Evolutionary conservation across 2,797 vertebrate species (phyloP).

Genomic region (Chelidonichthys spinosus): DNA sequence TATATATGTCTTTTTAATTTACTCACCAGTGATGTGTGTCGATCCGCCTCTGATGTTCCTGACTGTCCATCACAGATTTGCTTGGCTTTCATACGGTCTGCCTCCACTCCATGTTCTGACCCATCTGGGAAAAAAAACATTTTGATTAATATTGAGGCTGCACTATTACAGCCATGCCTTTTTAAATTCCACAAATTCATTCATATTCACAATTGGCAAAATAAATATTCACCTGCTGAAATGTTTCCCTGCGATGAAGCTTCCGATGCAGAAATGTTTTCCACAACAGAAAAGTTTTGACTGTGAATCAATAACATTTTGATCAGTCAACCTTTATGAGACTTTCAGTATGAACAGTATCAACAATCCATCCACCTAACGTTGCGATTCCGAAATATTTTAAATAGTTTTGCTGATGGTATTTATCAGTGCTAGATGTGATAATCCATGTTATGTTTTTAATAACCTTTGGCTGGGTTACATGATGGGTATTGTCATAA

Average conservation of each 20-base stretch:
- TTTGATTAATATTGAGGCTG: background rate
- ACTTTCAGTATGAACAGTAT: background rate
- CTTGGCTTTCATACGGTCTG: slow-evolving; percentile 7
- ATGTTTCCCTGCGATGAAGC: slow-evolving; percentile 43
- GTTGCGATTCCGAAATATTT: background rate
- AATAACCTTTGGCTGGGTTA: background rate
- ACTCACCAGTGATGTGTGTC: slow-evolving; percentile 70
- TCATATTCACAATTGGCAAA: slow-evolving; percentile 6
- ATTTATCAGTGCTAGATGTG: background rate
- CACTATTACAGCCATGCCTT: background rate
- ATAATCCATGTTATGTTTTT: background rate
- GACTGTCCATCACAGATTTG: slow-evolving; percentile 32
- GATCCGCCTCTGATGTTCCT: slow-evolving; percentile 49
- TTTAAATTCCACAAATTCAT: background rate
- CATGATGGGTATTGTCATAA: background rate
- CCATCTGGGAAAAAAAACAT: slow-evolving; percentile 52
- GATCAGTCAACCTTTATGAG: slow-evolving; percentile 18
- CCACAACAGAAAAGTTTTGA: slow-evolving; percentile 56
- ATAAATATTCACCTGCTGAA: slow-evolving; percentile 64
- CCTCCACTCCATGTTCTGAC: slow-evolving; percentile 27
- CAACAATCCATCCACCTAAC: background rate
- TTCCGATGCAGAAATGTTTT: slow-evolving; percentile 51
- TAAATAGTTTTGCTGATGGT: background rate
- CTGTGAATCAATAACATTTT: slow-evolving; percentile 63
- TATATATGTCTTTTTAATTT: background rate